Conservation (phyloP, 2,888 invertebrate genomes). For the Mellilla xanthometata region DNA sequence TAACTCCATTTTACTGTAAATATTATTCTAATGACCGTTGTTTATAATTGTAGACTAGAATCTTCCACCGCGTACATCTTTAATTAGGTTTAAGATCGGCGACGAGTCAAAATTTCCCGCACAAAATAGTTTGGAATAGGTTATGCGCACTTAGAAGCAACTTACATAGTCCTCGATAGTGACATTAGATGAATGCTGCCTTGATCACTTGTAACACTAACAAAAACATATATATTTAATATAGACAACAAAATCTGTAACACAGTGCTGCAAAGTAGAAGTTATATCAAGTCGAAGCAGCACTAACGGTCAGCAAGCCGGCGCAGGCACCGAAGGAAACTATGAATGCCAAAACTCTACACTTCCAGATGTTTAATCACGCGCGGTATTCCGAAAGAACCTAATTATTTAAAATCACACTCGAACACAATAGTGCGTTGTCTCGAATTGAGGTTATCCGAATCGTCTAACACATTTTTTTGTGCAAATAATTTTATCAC, state of each 20-base stretch:
- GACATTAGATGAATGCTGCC: neutral
- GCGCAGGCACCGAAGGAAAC: conserved; percentile 10
- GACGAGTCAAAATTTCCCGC: too few relatives aligned
- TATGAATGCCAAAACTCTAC: conserved; percentile 13
- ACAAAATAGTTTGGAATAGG: too few relatives aligned
- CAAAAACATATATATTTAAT: neutral
- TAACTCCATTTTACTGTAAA: conserved; percentile 41
- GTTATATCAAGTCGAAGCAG: conserved; percentile 10
- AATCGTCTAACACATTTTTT: conserved; percentile 76
- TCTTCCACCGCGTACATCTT: neutral
- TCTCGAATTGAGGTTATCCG: conserved; percentile 78
- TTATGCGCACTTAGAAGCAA: neutral
- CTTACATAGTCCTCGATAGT: neutral
- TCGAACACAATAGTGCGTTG: conserved; percentile 60
- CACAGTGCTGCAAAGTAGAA: conserved; percentile 2
- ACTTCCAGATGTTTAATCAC: conserved; percentile 18
- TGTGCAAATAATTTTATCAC: conserved; percentile 80
- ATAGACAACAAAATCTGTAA: neutral
- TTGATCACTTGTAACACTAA: neutral
- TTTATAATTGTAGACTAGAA: conserved; percentile 22
- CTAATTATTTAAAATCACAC: conserved; percentile 24
- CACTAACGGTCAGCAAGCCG: neutral
- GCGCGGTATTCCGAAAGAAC: too few relatives aligned
- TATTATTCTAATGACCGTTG: conserved; percentile 44
- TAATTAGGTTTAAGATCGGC: too few relatives aligned